Percentiles rank a stretch among this genome's conserved stretches.
Conservation (phyloP, 2,797 vertebrate species). For the Dendrocincla fuliginosa region DNA sequence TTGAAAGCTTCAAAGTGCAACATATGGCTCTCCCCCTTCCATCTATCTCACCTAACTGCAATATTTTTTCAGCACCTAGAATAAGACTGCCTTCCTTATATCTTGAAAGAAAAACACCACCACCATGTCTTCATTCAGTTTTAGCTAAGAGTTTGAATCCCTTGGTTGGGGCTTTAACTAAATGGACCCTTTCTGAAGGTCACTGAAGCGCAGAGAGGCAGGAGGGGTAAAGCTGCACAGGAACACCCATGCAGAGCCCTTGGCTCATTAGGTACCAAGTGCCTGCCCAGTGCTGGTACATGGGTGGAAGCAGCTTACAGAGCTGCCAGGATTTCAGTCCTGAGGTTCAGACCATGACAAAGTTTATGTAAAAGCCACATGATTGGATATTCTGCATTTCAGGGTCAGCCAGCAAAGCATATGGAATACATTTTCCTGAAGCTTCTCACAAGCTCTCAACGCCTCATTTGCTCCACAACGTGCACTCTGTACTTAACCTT, state of each 20-base stretch:
- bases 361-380: not conserved
- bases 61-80: not conserved
- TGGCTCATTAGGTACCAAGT: not conserved
- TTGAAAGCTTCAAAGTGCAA: not conserved
- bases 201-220: not conserved
- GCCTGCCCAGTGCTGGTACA: not conserved
- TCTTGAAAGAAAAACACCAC: not conserved
- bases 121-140: rapidly evolving
- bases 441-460: not conserved
- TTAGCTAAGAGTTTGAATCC: not conserved
- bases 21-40: no score
- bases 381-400: not conserved
- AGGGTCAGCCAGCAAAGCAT: not conserved
- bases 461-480: not conserved
- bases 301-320: not conserved
- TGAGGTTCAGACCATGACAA: not conserved
- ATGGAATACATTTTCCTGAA: not conserved
- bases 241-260: not conserved
- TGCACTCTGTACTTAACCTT: not conserved
- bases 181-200: not conserved
- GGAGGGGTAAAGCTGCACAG: not conserved
- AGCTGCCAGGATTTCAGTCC: not conserved
- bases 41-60: not conserved
- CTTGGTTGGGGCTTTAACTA: not conserved
- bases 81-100: not conserved